A percentile compares a stretch with the other conserved stretches of the same genome.
Conservation (phyloP, 2,797 vertebrate genomes). For the Pangasius mekongensis region DNA sequence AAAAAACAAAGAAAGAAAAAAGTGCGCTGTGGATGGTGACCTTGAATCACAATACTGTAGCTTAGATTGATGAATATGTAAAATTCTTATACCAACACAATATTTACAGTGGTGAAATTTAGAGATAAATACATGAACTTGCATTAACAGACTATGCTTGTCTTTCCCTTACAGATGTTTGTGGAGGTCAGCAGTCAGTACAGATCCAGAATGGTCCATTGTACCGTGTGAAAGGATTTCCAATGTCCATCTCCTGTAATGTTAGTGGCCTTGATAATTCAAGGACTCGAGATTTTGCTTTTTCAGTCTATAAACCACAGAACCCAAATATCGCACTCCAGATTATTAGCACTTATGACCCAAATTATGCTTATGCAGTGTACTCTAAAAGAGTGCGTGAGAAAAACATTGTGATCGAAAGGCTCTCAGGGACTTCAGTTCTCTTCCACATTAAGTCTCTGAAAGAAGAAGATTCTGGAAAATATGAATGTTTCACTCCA, state of each 20-base stretch:
- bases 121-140: background rate
- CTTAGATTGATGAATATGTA: background rate
- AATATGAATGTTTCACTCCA: constrained; percentile 68
- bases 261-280: constrained; percentile 62
- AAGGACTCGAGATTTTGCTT: constrained; percentile 60
- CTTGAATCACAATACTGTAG: background rate
- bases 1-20: background rate
- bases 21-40: too few species aligned
- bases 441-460: constrained; percentile 68
- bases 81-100: background rate
- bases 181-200: constrained; percentile 62
- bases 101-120: background rate
- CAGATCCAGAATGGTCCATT: constrained; percentile 72
- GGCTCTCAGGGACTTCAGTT: constrained; percentile 62
- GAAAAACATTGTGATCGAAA: constrained; percentile 62
- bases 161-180: constrained; percentile 63
- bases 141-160: background rate
- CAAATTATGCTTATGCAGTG: background rate
- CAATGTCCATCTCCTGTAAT: constrained; percentile 72
- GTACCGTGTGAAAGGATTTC: constrained; percentile 68
- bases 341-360: constrained; percentile 62
- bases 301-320: constrained; percentile 45
- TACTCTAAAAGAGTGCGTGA: rapidly evolving
- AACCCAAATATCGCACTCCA: rapidly evolving
- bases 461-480: constrained; percentile 66